Base-by-base conservation (phyloP, 2,113 vertebrate genomes). In the Sceloporus tristichus region DNA sequence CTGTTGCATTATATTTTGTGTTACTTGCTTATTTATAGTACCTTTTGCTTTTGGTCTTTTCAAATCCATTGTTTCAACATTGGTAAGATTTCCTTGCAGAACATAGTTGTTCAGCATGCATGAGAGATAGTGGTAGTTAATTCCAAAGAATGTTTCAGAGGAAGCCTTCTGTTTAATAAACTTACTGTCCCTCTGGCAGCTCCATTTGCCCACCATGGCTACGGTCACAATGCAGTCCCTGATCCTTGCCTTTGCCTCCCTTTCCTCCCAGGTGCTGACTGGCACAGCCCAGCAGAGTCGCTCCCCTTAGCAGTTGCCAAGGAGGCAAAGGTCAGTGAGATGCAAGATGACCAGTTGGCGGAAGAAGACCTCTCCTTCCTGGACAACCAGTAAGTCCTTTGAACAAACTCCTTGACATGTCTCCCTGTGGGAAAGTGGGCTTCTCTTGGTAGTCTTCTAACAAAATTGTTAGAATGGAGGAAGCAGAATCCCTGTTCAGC, bases 251-350 rank as follows among this genome's bases (percentile, higher is more conserved):
- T 25, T 34, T 25, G 2, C 9, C 82, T 1, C 42, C 13, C n/a
- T 71, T 38, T 21, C 23, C 0, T 90, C 91, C 53, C 93, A 99
- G 99, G 98, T 89, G 98, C 98, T 0, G 97, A 97, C n/a, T 96
- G 97, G 40, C 97, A 97, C 68, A 97, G 91, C 90, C 96, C 97
- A 0, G 2, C 97, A 0, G 98, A 99, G 77, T 94, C 98, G 0
- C 94, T 99, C 27, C 98, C 98, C 0, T 89, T 99, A 0, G 97
- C 98, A 38, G 98, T 99, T 77, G 98, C 98, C 89, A 99, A 99
- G 94, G 98, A 99, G 91, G 99, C 98, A 56, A 99, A 98, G 95
- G 98, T 99, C 54, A 98, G 98, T 10, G 97, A 98, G 93, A 97
- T 98, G 93, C 97, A 98, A 18, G 98, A 99, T 0, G 98, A 99